Conservation (phyloP, 2,113 vertebrate species). For the Micromys minutus region DNA sequence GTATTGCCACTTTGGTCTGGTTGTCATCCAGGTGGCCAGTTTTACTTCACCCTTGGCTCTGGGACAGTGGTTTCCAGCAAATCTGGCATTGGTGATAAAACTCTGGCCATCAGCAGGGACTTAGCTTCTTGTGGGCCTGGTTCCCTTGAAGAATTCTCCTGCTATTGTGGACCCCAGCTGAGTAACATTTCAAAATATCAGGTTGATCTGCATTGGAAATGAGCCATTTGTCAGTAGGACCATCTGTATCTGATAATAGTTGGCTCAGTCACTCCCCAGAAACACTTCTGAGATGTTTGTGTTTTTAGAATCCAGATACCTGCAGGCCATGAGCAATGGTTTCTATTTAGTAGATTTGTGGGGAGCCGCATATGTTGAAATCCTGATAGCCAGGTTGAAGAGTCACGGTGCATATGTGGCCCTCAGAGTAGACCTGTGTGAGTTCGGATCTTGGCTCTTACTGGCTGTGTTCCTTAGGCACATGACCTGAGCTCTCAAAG, state of each 20-base stretch:
- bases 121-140: neutral
- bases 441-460: neutral
- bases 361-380: neutral
- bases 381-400: neutral
- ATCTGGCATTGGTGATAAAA: constrained; percentile 19
- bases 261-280: neutral
- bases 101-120: neutral
- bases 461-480: neutral
- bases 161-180: neutral
- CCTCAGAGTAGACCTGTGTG: no score
- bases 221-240: neutral
- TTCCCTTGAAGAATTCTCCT: constrained; percentile 36
- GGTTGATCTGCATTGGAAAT: neutral
- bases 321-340: neutral
- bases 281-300: neutral
- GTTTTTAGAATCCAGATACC: neutral
- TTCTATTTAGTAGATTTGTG: neutral
- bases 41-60: neutral
- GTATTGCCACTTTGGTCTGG: neutral
- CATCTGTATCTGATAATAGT: no score
- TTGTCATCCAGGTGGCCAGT: neutral
- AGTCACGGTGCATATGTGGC: neutral
- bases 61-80: neutral
- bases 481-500: neutral
- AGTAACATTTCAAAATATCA: neutral